Percentiles rank a stretch among this genome's conserved stretches.
Conservation (phyloP, 1,140 invertebrate species). For the Galleria mellonella region DNA sequence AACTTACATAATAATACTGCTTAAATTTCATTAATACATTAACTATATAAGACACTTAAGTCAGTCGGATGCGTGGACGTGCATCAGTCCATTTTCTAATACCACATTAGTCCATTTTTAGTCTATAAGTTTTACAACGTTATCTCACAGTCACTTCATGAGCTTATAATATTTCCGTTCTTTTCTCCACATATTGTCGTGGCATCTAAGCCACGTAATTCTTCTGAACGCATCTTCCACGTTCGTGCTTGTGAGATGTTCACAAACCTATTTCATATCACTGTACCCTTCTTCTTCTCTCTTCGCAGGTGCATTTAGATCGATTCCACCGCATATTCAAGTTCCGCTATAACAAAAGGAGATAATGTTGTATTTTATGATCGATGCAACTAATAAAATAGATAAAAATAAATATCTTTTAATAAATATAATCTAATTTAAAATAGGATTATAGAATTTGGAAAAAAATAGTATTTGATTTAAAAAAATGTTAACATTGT, state of each 20-base stretch:
- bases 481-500: too few species aligned
- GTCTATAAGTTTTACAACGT: slow-evolving; percentile 14
- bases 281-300: slow-evolving; percentile 21
- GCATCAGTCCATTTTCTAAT: too few species aligned
- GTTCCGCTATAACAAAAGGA: slow-evolving; percentile 58
- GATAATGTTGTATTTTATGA: slow-evolving; percentile 12
- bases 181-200: slow-evolving; percentile 1
- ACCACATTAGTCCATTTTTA: slow-evolving; percentile 8
- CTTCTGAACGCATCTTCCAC: too few species aligned
- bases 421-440: too few species aligned
- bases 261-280: background rate
- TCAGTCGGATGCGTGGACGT: slow-evolving; percentile 35
- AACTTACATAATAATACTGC: slow-evolving; percentile 62
- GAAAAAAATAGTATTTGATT: too few species aligned
- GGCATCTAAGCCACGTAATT: too few species aligned
- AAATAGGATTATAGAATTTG: too few species aligned
- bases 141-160: background rate
- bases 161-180: background rate
- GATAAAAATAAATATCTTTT: too few species aligned
- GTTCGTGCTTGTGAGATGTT: too few species aligned
- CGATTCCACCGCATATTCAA: slow-evolving; percentile 65
- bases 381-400: too few species aligned
- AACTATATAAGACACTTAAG: slow-evolving; percentile 41
- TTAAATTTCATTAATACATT: slow-evolving; percentile 42
- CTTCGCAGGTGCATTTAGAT: slow-evolving; percentile 55